phyloP scores from a whole-genome alignment of 2,113 vertebrate species.

The Nestor notabilis region DNA sequence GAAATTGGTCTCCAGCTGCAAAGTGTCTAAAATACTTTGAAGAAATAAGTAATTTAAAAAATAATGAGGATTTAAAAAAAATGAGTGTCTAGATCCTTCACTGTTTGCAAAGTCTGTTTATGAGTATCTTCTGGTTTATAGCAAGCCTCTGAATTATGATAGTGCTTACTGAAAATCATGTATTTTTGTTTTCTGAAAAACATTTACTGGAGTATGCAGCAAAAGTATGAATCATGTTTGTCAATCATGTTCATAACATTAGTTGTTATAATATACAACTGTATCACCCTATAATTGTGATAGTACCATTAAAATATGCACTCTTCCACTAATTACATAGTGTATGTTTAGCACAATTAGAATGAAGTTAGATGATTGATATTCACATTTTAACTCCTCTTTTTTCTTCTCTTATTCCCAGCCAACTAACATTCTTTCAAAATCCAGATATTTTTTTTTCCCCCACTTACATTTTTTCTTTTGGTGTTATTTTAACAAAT shows the following conservation, averaged over 20 bases:
- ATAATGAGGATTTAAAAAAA: neutral
- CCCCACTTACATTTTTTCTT: neutral
- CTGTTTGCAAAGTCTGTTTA: neutral
- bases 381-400: neutral
- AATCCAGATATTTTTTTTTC: neutral
- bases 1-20: neutral
- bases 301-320: neutral
- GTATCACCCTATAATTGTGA: neutral
- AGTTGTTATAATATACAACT: neutral
- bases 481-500: neutral
- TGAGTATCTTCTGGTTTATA: neutral
- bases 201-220: neutral
- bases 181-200: neutral
- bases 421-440: neutral
- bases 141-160: neutral
- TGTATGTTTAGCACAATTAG: neutral
- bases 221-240: neutral
- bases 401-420: neutral
- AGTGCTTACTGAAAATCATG: neutral
- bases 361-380: neutral
- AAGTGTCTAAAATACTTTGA: neutral
- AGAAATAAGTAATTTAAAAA: neutral
- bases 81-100: neutral
- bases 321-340: neutral
- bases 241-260: neutral